phyloP scores from a whole-genome alignment of 2,888 invertebrate species.

The Cistogaster globosa region DNA sequence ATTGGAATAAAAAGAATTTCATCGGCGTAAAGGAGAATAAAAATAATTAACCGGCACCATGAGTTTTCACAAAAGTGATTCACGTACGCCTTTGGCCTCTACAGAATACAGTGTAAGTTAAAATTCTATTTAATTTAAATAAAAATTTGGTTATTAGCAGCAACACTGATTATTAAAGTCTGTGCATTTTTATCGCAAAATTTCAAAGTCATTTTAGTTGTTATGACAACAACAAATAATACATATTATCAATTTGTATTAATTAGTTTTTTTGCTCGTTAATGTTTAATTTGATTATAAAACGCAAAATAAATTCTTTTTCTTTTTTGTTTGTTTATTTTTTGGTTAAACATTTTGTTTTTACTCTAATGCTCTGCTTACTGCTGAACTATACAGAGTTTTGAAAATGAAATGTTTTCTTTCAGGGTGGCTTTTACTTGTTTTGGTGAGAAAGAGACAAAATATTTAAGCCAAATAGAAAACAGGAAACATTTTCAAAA shows the following conservation, averaged over 20 bases:
- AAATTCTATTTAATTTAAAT: neutral
- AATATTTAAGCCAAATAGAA: neutral
- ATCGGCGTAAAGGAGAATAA: constrained; percentile 5
- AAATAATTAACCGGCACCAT: constrained; percentile 73
- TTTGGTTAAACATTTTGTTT: neutral
- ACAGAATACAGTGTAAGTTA: constrained; percentile 82
- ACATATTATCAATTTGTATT: constrained; percentile 33
- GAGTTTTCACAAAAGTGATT: constrained; percentile 83
- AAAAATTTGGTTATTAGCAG: neutral
- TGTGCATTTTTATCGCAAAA: constrained; percentile 17
- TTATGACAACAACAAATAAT: constrained; percentile 35
- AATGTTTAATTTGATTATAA: constrained; percentile 37
- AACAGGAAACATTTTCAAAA: constrained; percentile 5
- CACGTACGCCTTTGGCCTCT: constrained; percentile 82
- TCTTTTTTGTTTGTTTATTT: neutral
- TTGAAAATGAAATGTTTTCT: neutral
- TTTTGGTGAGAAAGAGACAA: constrained; percentile 21
- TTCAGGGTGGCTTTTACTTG: constrained; percentile 20
- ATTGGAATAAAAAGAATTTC: constrained; percentile 17
- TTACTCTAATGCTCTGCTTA: neutral
- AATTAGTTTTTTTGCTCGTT: constrained; percentile 24
- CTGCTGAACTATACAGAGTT: neutral
- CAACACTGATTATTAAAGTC: neutral
- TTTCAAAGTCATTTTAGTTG: constrained; percentile 28
- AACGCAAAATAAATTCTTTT: neutral